Conservation (phyloP, 2,113 vertebrate species). For the Tylochromis polylepis region DNA sequence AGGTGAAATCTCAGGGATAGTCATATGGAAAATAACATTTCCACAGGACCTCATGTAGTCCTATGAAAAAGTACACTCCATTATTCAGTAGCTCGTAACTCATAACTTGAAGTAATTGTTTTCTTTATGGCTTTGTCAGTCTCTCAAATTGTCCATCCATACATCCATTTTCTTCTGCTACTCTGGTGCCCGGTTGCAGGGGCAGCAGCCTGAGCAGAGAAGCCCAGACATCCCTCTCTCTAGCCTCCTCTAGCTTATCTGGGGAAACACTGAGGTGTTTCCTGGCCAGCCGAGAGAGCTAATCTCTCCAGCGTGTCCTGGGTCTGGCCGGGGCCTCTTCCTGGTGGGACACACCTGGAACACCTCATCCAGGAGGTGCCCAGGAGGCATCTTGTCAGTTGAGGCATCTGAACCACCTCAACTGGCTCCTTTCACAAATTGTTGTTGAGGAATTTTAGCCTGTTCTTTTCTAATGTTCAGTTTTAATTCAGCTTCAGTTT, state of each 20-base stretch:
- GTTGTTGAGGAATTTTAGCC: too few species aligned
- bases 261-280: neutral
- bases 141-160: neutral
- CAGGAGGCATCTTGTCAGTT: too few species aligned
- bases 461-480: too few species aligned
- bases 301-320: too few species aligned
- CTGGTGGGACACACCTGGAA: too few species aligned
- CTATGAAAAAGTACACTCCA: neutral
- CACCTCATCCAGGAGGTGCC: too few species aligned
- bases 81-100: neutral
- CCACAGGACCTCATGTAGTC: neutral
- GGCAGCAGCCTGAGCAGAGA: neutral
- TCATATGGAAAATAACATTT: neutral
- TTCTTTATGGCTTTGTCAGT: neutral
- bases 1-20: neutral
- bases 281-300: too few species aligned
- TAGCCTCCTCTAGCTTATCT: neutral
- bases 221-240: neutral
- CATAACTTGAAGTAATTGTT: neutral
- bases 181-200: too few species aligned
- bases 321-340: too few species aligned
- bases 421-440: too few species aligned
- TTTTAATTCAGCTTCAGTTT: too few species aligned
- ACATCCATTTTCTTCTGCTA: neutral
- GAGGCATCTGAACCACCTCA: too few species aligned